A percentile compares a stretch with the other conserved stretches of the same genome.
phyloP scores from a whole-genome alignment of 2,888 invertebrate species.

The Synanthedon formicaeformis region DNA sequence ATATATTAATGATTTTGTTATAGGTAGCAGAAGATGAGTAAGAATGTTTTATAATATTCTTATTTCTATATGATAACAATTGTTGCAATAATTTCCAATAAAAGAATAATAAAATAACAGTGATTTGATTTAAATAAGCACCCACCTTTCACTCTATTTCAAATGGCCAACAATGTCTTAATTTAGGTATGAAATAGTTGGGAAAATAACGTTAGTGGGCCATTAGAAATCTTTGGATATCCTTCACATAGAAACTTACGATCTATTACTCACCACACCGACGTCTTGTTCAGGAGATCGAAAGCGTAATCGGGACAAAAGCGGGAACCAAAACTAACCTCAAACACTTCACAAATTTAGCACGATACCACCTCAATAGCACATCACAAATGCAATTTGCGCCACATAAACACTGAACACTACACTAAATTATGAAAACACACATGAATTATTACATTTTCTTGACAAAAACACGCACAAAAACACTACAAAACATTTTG shows the following conservation, averaged over 20 bases:
- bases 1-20: no score
- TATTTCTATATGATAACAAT: no score
- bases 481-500: conserved; percentile 53
- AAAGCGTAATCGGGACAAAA: conserved; percentile 32
- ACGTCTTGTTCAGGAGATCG: conserved; percentile 29
- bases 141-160: conserved; percentile 2
- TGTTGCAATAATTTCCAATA: no score
- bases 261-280: conserved; percentile 64
- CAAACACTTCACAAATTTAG: conserved; percentile 13
- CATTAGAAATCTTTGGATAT: conserved; percentile 29
- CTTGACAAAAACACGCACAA: conserved; percentile 26
- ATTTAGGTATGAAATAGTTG: not conserved
- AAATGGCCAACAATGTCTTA: not conserved
- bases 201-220: not conserved
- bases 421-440: conserved; percentile 4
- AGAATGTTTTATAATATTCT: no score
- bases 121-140: conserved; percentile 1
- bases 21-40: no score
- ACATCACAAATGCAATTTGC: conserved; percentile 4
- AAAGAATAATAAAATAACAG: not conserved
- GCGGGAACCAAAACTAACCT: conserved; percentile 67
- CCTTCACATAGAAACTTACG: conserved; percentile 46
- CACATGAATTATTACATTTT: conserved; percentile 8
- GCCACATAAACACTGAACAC: conserved; percentile 5
- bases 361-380: conserved; percentile 11